phyloP scores from a whole-genome alignment of 1,140 invertebrate genomes.

The Papilio glaucus region DNA sequence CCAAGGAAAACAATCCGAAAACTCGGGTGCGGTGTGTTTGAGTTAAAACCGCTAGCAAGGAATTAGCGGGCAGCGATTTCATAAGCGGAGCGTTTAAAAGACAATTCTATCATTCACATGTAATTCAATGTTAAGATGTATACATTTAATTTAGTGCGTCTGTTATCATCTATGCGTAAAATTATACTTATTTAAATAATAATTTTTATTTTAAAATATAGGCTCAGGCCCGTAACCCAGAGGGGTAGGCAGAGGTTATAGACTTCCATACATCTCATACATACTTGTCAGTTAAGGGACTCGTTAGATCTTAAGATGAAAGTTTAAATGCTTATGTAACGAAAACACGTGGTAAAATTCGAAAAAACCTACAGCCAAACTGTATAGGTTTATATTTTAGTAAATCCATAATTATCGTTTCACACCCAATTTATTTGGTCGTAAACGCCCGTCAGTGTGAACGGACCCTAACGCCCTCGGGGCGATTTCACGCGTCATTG shows the following conservation, averaged over 20 bases:
- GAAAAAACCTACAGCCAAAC: neutral
- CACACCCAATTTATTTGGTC: conserved; percentile 2
- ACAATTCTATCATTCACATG: too few relatives aligned
- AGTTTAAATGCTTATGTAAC: too few relatives aligned
- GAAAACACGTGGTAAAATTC: too few relatives aligned
- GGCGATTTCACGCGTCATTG: conserved; percentile 41
- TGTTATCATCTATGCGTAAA: too few relatives aligned
- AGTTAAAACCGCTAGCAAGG: neutral
- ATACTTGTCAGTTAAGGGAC: too few relatives aligned
- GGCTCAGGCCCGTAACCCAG: too few relatives aligned
- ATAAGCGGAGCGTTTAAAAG: conserved; percentile 8
- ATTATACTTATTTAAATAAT: too few relatives aligned
- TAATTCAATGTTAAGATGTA: neutral
- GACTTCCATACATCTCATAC: too few relatives aligned
- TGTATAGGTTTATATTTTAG: neutral
- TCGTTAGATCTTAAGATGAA: too few relatives aligned
- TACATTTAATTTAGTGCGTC: too few relatives aligned
- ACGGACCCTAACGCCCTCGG: conserved; percentile 32
- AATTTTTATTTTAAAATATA: too few relatives aligned
- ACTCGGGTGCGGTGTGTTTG: conserved; percentile 30
- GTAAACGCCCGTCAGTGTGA: conserved; percentile 11
- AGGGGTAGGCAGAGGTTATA: too few relatives aligned
- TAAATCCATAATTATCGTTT: conserved; percentile 9
- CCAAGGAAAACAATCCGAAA: conserved; percentile 43
- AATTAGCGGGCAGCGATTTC: neutral